Evolutionary conservation across 2,797 vertebrate genomes (phyloP).

Genomic region (Helicolenus hilgendorfi): DNA sequence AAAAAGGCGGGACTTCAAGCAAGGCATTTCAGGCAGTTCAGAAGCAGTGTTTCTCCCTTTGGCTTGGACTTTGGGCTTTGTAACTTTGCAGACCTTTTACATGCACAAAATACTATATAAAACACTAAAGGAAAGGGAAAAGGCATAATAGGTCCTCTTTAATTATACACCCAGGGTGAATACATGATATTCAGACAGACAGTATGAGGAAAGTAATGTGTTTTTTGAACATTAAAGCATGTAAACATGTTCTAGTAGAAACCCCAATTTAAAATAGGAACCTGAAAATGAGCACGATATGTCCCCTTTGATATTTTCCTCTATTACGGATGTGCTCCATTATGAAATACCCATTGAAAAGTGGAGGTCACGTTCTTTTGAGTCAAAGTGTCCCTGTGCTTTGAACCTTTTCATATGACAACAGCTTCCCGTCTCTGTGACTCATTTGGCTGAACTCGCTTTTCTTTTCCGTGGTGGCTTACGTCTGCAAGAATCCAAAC

Average conservation of each 20-base stretch:
- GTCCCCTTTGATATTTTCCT: neutral
- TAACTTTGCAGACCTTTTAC: too few species aligned
- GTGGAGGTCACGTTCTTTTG: neutral
- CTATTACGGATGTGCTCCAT: neutral
- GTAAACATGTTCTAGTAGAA: neutral
- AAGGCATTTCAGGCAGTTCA: too few species aligned
- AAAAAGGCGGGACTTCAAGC: too few species aligned
- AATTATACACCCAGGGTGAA: conserved; percentile 14
- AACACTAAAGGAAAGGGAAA: too few species aligned
- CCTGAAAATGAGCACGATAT: neutral
- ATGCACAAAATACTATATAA: too few species aligned
- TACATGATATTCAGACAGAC: too few species aligned
- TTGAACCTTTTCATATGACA: neutral
- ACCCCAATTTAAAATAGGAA: neutral
- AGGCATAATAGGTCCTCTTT: neutral
- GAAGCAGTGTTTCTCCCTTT: too few species aligned
- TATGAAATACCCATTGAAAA: neutral
- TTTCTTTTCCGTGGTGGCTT: conserved; percentile 5
- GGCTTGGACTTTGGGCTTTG: too few species aligned
- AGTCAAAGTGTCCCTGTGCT: neutral
- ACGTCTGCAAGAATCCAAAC: conserved; percentile 16
- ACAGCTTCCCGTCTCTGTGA: conserved; percentile 10
- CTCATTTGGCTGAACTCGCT: conserved; percentile 11
- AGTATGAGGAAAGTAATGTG: too few species aligned
- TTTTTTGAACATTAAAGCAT: too few species aligned